phyloP scores from a whole-genome alignment of 2,113 vertebrate species.

The Xiphorhynchus elegans region DNA sequence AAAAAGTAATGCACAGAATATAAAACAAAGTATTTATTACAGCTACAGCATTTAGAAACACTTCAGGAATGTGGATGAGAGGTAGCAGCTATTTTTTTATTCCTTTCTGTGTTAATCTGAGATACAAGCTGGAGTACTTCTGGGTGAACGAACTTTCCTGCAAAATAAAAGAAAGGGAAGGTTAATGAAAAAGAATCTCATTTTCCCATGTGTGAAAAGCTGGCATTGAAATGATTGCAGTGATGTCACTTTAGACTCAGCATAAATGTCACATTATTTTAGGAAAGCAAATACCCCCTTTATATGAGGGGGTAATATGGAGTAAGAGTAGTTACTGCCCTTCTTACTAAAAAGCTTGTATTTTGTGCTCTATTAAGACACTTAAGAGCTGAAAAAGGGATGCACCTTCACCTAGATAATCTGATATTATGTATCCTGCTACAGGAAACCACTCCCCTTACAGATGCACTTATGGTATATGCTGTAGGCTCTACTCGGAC shows the following conservation, averaged over 20 bases:
- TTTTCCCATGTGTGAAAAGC: not conserved
- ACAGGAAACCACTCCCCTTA: not conserved
- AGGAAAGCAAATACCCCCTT: not conserved
- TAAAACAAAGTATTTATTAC: conserved; percentile 48
- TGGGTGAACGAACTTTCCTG: conserved; percentile 93
- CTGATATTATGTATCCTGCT: accelerated
- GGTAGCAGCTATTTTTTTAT: conserved; percentile 53
- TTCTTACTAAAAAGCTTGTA: not conserved
- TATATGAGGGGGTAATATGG: not conserved
- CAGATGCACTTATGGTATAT: not conserved
- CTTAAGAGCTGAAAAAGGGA: not conserved
- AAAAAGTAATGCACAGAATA: not conserved
- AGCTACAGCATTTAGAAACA: not conserved
- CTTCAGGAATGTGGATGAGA: conserved; percentile 39
- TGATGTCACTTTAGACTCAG: not conserved
- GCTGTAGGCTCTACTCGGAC: not conserved
- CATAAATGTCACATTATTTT: not conserved
- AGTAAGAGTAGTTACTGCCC: not conserved
- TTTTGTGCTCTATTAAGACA: not conserved
- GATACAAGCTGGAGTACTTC: conserved; percentile 87
- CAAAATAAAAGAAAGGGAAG: conserved; percentile 40
- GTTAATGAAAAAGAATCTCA: not conserved
- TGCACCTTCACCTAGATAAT: not conserved
- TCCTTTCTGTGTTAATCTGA: conserved; percentile 85
- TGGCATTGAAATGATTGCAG: not conserved